Percentiles rank a stretch among this genome's conserved stretches.
Evolutionary conservation across 1,140 invertebrate species (phyloP).

Genomic region (Drosophila takahashii): DNA sequence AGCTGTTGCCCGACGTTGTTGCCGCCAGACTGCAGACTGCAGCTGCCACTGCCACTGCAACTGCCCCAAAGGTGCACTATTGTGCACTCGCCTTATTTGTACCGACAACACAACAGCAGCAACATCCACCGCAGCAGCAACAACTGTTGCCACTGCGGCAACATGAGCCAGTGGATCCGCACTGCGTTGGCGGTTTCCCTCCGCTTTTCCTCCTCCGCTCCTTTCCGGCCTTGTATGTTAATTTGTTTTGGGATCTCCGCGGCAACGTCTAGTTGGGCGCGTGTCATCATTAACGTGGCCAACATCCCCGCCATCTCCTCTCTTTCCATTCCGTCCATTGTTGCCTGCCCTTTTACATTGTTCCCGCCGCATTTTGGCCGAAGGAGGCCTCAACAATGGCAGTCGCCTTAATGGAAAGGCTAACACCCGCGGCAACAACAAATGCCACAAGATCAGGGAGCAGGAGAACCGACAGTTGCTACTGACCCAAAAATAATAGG

Average conservation of each 20-base stretch:
- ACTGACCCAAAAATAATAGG: constrained; percentile 61
- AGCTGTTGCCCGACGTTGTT: constrained; percentile 48
- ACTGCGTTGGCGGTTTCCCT: constrained; percentile 49
- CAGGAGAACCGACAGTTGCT: constrained; percentile 52
- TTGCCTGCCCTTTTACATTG: constrained; percentile 68
- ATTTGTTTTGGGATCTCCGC: constrained; percentile 76
- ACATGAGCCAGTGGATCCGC: constrained; percentile 46
- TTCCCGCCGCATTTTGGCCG: constrained; percentile 51
- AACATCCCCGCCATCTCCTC: constrained; percentile 37
- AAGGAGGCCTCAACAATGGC: constrained; percentile 58
- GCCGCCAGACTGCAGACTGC: constrained; percentile 30
- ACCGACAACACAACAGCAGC: constrained; percentile 58
- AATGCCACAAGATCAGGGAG: constrained; percentile 46
- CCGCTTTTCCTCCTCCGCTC: constrained; percentile 10
- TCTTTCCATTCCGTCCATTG: constrained; percentile 16
- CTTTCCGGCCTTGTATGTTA: constrained; percentile 69
- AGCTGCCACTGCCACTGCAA: constrained; percentile 19
- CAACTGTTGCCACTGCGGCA: constrained; percentile 24
- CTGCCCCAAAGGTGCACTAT: constrained; percentile 58
- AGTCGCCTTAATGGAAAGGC: constrained; percentile 67
- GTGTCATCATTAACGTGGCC: constrained; percentile 80
- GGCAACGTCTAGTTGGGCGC: constrained; percentile 69
- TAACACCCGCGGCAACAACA: constrained; percentile 73
- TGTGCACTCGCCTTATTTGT: constrained; percentile 78
- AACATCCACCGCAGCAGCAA: constrained; percentile 34